Conservation (phyloP, 1,140 invertebrate genomes). For the Holotrichia oblita region DNA sequence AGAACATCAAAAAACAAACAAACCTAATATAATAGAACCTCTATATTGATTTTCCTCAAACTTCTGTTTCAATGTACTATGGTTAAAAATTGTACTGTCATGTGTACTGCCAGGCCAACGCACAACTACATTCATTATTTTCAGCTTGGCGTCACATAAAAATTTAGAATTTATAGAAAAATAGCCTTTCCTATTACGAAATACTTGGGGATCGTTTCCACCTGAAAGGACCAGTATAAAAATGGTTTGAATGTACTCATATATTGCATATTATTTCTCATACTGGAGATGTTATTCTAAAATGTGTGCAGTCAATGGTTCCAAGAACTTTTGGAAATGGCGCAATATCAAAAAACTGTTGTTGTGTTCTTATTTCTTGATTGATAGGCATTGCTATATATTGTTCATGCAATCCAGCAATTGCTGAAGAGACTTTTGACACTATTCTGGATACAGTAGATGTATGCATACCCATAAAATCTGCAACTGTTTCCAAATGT, state of each 20-base stretch:
- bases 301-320: slow-evolving; percentile 47
- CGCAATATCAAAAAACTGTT: not conserved
- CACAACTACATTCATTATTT: slow-evolving; percentile 57
- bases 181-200: slow-evolving; percentile 58
- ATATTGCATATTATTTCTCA: not conserved
- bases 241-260: too few relatives aligned
- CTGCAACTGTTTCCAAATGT: slow-evolving; percentile 39
- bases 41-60: not conserved
- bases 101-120: slow-evolving; percentile 58
- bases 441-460: slow-evolving; percentile 24
- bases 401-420: not conserved
- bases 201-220: slow-evolving; percentile 55
- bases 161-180: slow-evolving; percentile 60
- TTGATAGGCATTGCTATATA: not conserved
- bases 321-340: slow-evolving; percentile 42
- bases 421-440: not conserved
- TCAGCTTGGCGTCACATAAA: slow-evolving; percentile 51
- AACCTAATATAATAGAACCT: not conserved
- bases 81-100: slow-evolving; percentile 56
- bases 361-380: not conserved
- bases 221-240: slow-evolving; percentile 39
- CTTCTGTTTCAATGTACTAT: not conserved
- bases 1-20: not conserved
- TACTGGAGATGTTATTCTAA: slow-evolving; percentile 46
- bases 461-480: slow-evolving; percentile 45